These are phyloP conservation scores for Glossosoma conforme DNA, from an alignment of 1,140 invertebrate genomes.

Conservation along the genomic window DNA sequence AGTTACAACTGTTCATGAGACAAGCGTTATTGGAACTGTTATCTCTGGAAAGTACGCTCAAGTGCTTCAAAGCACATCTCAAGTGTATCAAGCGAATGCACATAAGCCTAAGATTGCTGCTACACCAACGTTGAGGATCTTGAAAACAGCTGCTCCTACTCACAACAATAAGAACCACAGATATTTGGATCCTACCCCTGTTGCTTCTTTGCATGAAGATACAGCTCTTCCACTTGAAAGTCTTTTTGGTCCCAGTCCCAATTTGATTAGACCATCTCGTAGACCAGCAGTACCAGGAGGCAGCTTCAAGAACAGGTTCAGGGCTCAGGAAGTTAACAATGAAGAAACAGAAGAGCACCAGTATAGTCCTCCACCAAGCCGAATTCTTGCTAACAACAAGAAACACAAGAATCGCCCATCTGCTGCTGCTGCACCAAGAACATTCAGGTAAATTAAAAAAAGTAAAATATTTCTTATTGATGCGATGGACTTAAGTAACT, in stretches of 20 bases:
- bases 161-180: slow-evolving; percentile 49
- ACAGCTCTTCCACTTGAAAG: slow-evolving; percentile 47
- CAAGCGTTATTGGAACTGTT: slow-evolving; percentile 81
- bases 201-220: slow-evolving; percentile 52
- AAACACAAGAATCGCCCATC: slow-evolving; percentile 47
- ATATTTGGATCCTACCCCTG: slow-evolving; percentile 59
- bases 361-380: slow-evolving; percentile 32
- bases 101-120: slow-evolving; percentile 58
- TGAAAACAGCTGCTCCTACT: slow-evolving; percentile 68
- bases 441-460: slow-evolving; percentile 49
- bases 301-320: slow-evolving; percentile 47
- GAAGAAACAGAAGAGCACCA: slow-evolving; percentile 35
- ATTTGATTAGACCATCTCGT: slow-evolving; percentile 50
- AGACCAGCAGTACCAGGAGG: slow-evolving; percentile 44
- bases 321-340: slow-evolving; percentile 40
- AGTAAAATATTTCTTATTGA: too few species aligned
- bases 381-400: slow-evolving; percentile 35
- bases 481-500: too few species aligned
- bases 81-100: slow-evolving; percentile 44
- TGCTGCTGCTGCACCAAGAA: slow-evolving; percentile 37
- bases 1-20: slow-evolving; percentile 78
- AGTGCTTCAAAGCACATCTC: slow-evolving; percentile 70
- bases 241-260: slow-evolving; percentile 41
- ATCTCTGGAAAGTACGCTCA: slow-evolving; percentile 84
- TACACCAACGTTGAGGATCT: slow-evolving; percentile 59